Evolutionary conservation across 2,888 invertebrate genomes (phyloP), one percentile per base, ranked within the genome.

Genomic region (Eupithecia subfuscata): DNA sequence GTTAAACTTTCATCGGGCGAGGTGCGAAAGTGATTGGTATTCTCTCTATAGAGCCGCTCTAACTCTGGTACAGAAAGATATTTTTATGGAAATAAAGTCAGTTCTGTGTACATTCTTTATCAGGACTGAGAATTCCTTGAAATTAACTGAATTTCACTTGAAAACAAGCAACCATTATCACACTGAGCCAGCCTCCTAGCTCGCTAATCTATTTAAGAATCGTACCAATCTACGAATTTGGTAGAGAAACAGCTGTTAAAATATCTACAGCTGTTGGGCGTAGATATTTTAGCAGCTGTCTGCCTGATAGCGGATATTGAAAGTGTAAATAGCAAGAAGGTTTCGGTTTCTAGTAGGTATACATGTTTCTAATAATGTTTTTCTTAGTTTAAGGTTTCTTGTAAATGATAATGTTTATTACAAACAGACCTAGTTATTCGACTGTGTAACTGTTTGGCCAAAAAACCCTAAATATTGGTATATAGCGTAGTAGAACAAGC

Each of bases 1-100:
- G 90, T 90, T 90, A 90, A 90, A 90, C 89, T 89, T 90, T 87
- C 85, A 89, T 84, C 81, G 81, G 84, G 82, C 80, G 84, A 84
- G 83, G 83, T 84, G 86, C 82, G 82, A 80, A 75, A 48, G 80
- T 87, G 88, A 90, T 89, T 89, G 89, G 85, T 85, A 89, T 84
- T 81, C 84, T 79, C 81, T 82, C 81, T 84, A 81, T 82, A 83
- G 76, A 84, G 82, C 80, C 80, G 68, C 80, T 78, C 83, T 85
- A 84, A 83, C 82, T 76, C 80, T 68, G 78, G 74, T 68, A 60
- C 74, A 45, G 70, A 71, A 75, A 77, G 74, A 75, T 43, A 81
- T 81, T 78, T 77, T 77, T 78, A 76, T 77, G 78, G 70, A 76
- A 78, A 80, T 77, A 78, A 60, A 60, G 60, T 22, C 25, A 60